Percentiles rank a stretch among this genome's conserved stretches.
Conservation (phyloP, 2,113 vertebrate species). For the Xiphias gladius region DNA sequence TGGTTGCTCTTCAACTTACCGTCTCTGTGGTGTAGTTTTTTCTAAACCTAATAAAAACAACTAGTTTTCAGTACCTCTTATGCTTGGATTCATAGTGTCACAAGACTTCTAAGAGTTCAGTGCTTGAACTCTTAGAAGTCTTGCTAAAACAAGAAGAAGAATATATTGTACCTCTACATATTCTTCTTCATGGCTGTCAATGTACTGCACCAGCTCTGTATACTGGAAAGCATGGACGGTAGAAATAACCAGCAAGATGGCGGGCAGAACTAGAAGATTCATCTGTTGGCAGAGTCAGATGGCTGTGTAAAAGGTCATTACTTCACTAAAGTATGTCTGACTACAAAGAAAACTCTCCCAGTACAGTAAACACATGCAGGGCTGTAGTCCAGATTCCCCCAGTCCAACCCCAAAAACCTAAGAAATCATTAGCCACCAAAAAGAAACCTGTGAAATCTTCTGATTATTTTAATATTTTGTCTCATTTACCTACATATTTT, state of each 20-base stretch:
- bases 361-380: neutral
- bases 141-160: neutral
- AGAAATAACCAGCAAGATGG: slow-evolving; percentile 60
- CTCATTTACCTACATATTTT: neutral
- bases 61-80: neutral
- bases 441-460: neutral
- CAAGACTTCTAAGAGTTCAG: neutral
- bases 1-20: neutral
- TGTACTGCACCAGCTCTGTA: slow-evolving; percentile 57
- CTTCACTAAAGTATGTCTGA: neutral
- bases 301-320: neutral
- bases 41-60: neutral
- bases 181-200: slow-evolving; percentile 79
- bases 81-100: neutral
- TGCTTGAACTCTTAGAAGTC: neutral
- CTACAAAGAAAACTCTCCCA: neutral
- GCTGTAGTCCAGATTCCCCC: neutral
- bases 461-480: neutral
- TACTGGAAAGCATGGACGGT: slow-evolving; percentile 68
- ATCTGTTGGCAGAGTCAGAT: slow-evolving; percentile 63
- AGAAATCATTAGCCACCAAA: neutral
- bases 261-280: slow-evolving; percentile 36
- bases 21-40: neutral
- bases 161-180: slow-evolving; percentile 74
- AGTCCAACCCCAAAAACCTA: neutral